A percentile compares a stretch with the other conserved stretches of the same genome.
Conservation (phyloP, 2,113 vertebrate genomes). For the Halichoeres trimaculatus region DNA sequence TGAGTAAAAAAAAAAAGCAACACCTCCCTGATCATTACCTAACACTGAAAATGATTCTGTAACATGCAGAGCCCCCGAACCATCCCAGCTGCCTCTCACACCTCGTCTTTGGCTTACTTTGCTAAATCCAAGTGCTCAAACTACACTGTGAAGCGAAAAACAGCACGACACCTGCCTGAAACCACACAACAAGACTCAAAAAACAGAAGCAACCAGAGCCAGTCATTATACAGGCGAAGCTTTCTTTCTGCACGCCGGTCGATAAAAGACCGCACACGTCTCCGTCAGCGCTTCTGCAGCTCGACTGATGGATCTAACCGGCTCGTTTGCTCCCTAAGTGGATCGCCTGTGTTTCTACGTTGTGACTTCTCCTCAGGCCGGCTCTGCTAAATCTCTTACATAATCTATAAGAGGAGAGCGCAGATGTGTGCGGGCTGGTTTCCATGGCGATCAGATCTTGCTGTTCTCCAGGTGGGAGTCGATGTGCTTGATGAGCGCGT, state of each 20-base stretch:
- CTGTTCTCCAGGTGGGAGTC: conserved; percentile 99
- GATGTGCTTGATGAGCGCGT: conserved; percentile 98
- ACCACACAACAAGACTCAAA: conserved; percentile 57
- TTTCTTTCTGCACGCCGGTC: neutral
- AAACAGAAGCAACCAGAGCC: conserved; percentile 56
- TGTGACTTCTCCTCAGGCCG: conserved; percentile 1
- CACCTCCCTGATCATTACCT: conserved; percentile 57
- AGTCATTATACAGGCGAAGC: conserved; percentile 40
- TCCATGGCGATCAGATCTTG: conserved; percentile 89
- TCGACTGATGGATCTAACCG: neutral
- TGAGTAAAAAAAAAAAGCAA: conserved; percentile 27
- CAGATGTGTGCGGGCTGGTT: conserved; percentile 43
- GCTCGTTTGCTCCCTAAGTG: conserved; percentile 4
- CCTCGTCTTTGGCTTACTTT: conserved; percentile 23
- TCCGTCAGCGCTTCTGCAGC: conserved; percentile 14
- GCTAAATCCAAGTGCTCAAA: conserved; percentile 38
- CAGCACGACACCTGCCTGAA: conserved; percentile 47
- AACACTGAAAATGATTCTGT: conserved; percentile 24
- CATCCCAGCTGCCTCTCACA: conserved; percentile 18
- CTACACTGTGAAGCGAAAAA: conserved; percentile 34
- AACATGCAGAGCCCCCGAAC: conserved; percentile 56
- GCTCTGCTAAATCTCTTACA: conserved; percentile 33
- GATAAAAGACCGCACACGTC: no score
- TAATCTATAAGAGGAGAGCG: conserved; percentile 49
- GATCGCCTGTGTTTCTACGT: conserved; percentile 5